Base-by-base conservation (phyloP, 1,140 invertebrate species). In the Micrasema minimum region DNA sequence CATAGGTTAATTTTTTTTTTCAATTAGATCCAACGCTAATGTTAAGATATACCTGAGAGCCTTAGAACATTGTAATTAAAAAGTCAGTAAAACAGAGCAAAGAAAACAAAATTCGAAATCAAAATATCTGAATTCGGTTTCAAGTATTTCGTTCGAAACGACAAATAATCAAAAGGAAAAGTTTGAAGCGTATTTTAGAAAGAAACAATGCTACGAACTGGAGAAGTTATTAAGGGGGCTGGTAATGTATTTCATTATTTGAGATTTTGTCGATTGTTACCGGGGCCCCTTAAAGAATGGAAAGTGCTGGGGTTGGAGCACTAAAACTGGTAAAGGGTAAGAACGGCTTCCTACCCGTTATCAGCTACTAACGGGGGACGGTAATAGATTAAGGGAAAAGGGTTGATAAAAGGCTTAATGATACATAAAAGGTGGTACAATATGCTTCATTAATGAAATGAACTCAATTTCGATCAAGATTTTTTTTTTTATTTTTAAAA, bases 231-330 rank as follows among this genome's bases (percentile, higher is more conserved):
- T 64, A 64, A 64, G 59, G 43, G 43, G 59, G 41, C 31, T 10
- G 59, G 43, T 64, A 64, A 64, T 64, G 59, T 64, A 64, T 64
- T 64, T 64, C 59, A 64, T 64, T 64, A 64, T 64, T 64, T 46
- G 38, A 64, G 59, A 64, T 64, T 64, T 46, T 64, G 41, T 48
- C 41, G 59, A 64, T 64, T 64, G 59, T 64, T 46, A 64, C 41
- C 41, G 12, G 59, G 43, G 23, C 7, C 59, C 59, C 59, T 31
- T 46, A 14, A 64, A 46, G 41, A 46, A 46, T 46, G 43, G 38
- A 7, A 61, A 61, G 57, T 43, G 57, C 41, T 61, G 59, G 43
- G 41, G 59, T 31, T 43, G 41, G 20, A 43, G 59, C 22, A 46
- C 43, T 64, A 64, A 64, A 64, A 14, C 59, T 64, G 38, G 14